Evolutionary conservation across 2,113 vertebrate genomes (phyloP).

Genomic region (Pterocles burchelli): DNA sequence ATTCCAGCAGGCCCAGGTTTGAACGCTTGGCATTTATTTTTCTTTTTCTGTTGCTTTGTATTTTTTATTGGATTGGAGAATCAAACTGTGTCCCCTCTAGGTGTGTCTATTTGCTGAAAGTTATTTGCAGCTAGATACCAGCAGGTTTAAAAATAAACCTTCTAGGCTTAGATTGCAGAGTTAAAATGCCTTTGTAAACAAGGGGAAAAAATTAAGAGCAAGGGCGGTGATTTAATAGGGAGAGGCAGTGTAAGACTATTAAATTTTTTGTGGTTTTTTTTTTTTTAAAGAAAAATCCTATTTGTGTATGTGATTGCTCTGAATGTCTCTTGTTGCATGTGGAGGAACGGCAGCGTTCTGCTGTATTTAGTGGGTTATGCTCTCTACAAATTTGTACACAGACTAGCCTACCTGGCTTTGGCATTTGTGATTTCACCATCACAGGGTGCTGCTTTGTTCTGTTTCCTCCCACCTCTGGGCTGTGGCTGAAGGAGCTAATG

Average conservation of each 20-base stretch:
- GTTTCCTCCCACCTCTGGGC: neutral
- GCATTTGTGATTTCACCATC: neutral
- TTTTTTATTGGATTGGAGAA: slow-evolving; percentile 71
- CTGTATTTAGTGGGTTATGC: neutral
- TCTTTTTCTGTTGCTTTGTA: slow-evolving; percentile 42
- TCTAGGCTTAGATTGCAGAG: slow-evolving; percentile 85
- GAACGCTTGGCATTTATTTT: slow-evolving; percentile 67
- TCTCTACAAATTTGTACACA: neutral
- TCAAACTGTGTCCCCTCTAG: slow-evolving; percentile 71
- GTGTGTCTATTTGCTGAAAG: slow-evolving; percentile 81
- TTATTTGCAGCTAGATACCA: slow-evolving; percentile 91
- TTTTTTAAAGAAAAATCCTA: neutral
- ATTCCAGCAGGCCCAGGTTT: slow-evolving; percentile 98
- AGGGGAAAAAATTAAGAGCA: slow-evolving; percentile 47
- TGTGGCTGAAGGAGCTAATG: neutral
- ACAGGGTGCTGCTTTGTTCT: neutral
- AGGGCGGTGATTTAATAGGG: slow-evolving; percentile 42
- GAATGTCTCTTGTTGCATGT: neutral
- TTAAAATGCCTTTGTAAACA: slow-evolving; percentile 84
- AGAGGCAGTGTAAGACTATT: neutral
- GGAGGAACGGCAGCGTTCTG: neutral
- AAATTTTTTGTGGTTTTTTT: neutral
- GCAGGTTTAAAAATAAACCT: slow-evolving; percentile 91
- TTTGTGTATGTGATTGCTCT: neutral
- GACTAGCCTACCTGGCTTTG: neutral